Base-by-base conservation (phyloP, 2,888 invertebrate species). In the Campoletis raptor region DNA sequence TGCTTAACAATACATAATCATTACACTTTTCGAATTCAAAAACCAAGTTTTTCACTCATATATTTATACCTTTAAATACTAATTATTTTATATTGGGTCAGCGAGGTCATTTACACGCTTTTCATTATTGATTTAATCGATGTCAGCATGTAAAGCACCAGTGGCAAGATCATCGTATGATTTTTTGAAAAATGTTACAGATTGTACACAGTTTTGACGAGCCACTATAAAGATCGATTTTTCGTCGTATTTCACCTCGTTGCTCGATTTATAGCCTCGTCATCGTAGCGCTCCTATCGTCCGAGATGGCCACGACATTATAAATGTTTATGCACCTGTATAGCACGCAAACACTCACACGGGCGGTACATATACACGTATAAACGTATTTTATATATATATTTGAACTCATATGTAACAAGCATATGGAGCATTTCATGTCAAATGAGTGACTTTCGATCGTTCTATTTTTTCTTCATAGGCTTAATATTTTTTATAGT, bases 171-270 rank as follows among this genome's bases (percentile, higher is more conserved):
- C 57, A 24, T 61, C 5, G 15, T 24, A 61, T 12, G 24, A 30
- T 61, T 30, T 61, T 30, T 30, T 61, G 24, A 30, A 61, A 54
- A 54, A 61, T 61, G 30, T 12, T 30, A 30, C 10, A n/a, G 12
- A 9, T 24, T 24, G 9, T 12, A 57, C 10, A 21, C 21, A 54
- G 21, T 15, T 77, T 72, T 42, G 64, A 72, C 40, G 42, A 45
- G 72, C 15, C 52, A 40, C 30, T 30, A 67, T n/a, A 7, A 40
- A 76, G 78, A 85, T 78, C 85, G 81, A 85, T 81, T 64, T 70
- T 79, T 48, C 48, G 67, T 79, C 70, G 52, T 77, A 48, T 70
- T 45, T 69, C 48, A 52, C 54, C 48, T 78, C 70, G 70, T 64
- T 76, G 45, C 64, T 42, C 77, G 72, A 54, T 83, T 45, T 40